Conservation (phyloP, 2,888 invertebrate species). For the Polylopha cassiicola region DNA sequence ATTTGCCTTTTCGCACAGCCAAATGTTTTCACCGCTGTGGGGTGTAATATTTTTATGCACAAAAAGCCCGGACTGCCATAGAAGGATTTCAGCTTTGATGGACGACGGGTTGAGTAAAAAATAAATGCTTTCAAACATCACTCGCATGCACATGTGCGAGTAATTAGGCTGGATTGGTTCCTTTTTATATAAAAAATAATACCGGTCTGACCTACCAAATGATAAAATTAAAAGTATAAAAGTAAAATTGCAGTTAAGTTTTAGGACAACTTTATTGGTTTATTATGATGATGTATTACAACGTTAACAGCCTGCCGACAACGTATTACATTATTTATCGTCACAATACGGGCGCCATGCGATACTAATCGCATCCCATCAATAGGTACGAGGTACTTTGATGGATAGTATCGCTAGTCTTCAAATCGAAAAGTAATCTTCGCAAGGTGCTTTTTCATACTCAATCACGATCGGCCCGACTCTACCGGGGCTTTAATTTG, state of each 20-base stretch:
- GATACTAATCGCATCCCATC: conserved; percentile 32
- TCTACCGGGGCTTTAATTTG: conserved; percentile 56
- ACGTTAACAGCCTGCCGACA: not conserved
- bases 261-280: too few relatives aligned
- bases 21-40: conserved; percentile 44
- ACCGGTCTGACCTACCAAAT: too few relatives aligned
- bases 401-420: conserved; percentile 39
- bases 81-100: conserved; percentile 32
- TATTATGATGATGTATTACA: too few relatives aligned
- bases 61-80: conserved; percentile 32
- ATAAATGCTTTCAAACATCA: conserved; percentile 13
- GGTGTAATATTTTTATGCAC: conserved; percentile 43
- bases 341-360: conserved; percentile 27
- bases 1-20: conserved; percentile 65
- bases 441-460: conserved; percentile 64
- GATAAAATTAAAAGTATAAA: too few relatives aligned
- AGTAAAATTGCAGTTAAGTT: too few relatives aligned
- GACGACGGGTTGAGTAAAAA: conserved; percentile 7
- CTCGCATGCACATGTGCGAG: not conserved
- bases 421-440: conserved; percentile 50
- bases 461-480: conserved; percentile 55
- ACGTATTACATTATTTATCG: conserved; percentile 28
- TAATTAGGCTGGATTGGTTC: conserved; percentile 9
- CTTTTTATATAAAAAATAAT: conserved; percentile 5
- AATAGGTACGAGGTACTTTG: conserved; percentile 28